Evolutionary conservation across 2,797 vertebrate genomes (phyloP).

Genomic region (Micropoecilia bifurca): DNA sequence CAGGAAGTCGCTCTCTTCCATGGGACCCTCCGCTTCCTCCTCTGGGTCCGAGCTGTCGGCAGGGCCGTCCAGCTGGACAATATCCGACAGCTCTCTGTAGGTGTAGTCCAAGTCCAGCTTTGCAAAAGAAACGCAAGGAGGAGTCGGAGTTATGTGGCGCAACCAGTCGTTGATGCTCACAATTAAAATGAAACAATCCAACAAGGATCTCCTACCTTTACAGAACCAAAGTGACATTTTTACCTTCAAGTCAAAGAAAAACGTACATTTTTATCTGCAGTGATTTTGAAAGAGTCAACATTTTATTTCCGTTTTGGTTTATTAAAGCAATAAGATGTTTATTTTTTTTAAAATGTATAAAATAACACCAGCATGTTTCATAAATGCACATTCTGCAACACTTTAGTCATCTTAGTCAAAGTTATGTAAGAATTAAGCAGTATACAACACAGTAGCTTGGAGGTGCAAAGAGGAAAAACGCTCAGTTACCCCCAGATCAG

Average conservation of each 20-base stretch:
- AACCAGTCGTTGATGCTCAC: not conserved
- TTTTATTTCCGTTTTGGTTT: too few species aligned
- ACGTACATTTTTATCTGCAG: too few species aligned
- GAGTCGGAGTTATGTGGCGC: not conserved
- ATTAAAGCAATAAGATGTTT: too few species aligned
- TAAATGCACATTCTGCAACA: too few species aligned
- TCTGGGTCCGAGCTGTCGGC: slow-evolving; percentile 86
- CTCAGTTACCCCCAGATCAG: slow-evolving; percentile 57
- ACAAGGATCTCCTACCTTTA: too few species aligned
- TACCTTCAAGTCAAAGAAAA: too few species aligned
- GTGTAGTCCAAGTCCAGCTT: slow-evolving; percentile 76
- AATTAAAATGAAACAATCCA: too few species aligned
- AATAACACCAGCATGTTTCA: too few species aligned
- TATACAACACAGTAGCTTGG: not conserved
- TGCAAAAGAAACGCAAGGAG: slow-evolving; percentile 4
- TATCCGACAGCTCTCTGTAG: slow-evolving; percentile 80
- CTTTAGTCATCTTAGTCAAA: too few species aligned
- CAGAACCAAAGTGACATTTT: too few species aligned
- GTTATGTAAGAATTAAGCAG: not conserved
- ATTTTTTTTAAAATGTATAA: too few species aligned
- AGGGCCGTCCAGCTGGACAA: slow-evolving; percentile 92
- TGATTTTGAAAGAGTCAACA: too few species aligned
- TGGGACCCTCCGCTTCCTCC: slow-evolving; percentile 66
- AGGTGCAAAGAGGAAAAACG: not conserved
- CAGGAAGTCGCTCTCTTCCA: slow-evolving; percentile 88